Conservation (phyloP, 2,113 vertebrate species). For the Ia io region DNA sequence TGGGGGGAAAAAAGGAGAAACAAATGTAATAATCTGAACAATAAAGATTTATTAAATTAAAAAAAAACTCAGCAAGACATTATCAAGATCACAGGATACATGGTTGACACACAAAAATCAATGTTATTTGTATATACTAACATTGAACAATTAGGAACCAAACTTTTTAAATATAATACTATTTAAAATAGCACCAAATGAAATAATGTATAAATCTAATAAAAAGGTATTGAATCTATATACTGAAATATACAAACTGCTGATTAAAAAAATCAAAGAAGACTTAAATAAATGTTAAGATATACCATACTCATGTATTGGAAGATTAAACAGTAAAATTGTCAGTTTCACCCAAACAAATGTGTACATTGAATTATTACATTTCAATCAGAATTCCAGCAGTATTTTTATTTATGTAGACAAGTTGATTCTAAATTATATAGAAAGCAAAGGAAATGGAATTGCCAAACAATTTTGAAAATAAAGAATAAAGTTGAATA, state of each 20-base stretch:
- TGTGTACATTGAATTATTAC: background rate
- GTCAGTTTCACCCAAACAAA: background rate
- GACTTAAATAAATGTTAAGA: background rate
- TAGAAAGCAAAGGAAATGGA: background rate
- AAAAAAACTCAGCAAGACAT: background rate
- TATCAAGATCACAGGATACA: background rate
- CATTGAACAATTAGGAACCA: background rate
- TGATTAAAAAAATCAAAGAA: background rate
- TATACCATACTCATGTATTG: background rate
- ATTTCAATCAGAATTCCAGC: background rate
- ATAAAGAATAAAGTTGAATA: background rate
- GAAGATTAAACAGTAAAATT: background rate
- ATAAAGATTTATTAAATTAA: too few species aligned
- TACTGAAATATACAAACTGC: background rate
- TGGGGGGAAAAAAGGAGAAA: too few species aligned
- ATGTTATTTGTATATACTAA: background rate
- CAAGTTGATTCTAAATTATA: background rate
- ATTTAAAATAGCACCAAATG: background rate
- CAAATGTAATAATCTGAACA: too few species aligned
- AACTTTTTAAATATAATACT: background rate
- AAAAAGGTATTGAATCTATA: background rate
- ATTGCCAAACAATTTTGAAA: background rate
- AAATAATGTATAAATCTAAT: background rate
- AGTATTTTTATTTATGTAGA: background rate
- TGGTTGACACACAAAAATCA: background rate